Evolutionary conservation across 2,797 vertebrate species (phyloP).

Genomic region (Siniperca undulata): DNA sequence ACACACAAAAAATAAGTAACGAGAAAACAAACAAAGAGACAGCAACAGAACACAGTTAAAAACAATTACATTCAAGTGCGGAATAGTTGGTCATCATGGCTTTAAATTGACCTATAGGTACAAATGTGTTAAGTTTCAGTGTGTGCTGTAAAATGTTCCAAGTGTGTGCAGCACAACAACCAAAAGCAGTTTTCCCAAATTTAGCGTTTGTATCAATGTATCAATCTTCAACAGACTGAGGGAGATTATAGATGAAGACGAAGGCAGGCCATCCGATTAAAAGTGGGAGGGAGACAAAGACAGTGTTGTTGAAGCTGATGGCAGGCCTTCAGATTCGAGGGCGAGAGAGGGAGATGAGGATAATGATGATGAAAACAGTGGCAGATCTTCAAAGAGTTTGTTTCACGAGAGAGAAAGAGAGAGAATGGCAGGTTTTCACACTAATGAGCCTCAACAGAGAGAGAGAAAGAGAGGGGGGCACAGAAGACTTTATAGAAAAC

Average conservation of each 20-base stretch:
- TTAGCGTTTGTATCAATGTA: neutral
- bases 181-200: no score
- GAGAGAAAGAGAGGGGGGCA: neutral
- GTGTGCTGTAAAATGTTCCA: no score
- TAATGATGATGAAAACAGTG: conserved; percentile 53
- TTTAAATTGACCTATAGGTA: no score
- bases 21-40: no score
- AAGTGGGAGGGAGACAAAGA: conserved; percentile 10
- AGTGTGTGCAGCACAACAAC: no score
- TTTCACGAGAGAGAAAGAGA: conserved; percentile 13
- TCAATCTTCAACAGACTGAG: neutral
- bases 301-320: conserved; percentile 5
- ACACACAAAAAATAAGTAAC: no score
- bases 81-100: no score
- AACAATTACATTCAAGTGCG: no score
- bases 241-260: conserved; percentile 27
- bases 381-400: conserved; percentile 49
- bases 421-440: conserved; percentile 44
- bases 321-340: conserved; percentile 39
- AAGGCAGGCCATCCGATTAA: conserved; percentile 35
- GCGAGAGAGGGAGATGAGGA: conserved; percentile 30
- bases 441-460: conserved; percentile 47
- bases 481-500: conserved; percentile 11
- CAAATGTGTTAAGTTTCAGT: no score
- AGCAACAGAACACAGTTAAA: no score